Conservation (phyloP, 2,113 vertebrate species). For the Genyomyrus donnyi region DNA sequence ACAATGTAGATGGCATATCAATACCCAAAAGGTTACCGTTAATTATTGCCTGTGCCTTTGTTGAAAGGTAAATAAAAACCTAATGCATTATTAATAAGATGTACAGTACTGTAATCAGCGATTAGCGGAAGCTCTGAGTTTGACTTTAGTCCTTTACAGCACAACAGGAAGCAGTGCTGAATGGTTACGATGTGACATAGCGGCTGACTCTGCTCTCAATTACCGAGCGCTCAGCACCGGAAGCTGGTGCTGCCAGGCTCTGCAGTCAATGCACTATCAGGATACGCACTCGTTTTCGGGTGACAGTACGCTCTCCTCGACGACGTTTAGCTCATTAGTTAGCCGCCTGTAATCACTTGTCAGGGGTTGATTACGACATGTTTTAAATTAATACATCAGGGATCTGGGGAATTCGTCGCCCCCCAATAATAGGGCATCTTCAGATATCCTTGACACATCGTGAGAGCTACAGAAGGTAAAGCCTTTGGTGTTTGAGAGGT, state of each 20-base stretch:
- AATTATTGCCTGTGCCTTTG: conserved; percentile 4
- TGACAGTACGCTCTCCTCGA: conserved; percentile 33
- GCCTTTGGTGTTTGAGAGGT: conserved; percentile 10
- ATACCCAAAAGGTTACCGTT: background rate
- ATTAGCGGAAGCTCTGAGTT: background rate
- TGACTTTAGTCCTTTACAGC: background rate
- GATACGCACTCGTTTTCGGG: conserved; percentile 24
- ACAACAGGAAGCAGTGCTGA: conserved; percentile 1
- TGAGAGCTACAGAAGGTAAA: conserved; percentile 31
- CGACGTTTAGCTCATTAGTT: conserved; percentile 45
- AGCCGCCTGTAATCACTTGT: conserved; percentile 47
- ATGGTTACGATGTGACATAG: background rate
- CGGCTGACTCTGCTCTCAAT: background rate
- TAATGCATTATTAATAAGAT: conserved; percentile 7
- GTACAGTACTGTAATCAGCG: background rate
- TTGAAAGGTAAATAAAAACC: background rate
- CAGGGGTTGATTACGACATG: conserved; percentile 44
- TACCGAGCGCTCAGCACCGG: background rate
- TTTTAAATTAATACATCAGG: conserved; percentile 51
- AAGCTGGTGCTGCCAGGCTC: background rate
- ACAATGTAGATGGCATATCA: background rate
- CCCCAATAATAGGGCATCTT: conserved; percentile 46
- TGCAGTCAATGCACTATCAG: conserved; percentile 23
- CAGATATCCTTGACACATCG: conserved; percentile 47
- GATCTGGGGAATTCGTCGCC: conserved; percentile 42